These are phyloP conservation scores for Cherax quadricarinatus DNA, from an alignment of 1,140 invertebrate genomes.

Conservation along the genomic window DNA sequence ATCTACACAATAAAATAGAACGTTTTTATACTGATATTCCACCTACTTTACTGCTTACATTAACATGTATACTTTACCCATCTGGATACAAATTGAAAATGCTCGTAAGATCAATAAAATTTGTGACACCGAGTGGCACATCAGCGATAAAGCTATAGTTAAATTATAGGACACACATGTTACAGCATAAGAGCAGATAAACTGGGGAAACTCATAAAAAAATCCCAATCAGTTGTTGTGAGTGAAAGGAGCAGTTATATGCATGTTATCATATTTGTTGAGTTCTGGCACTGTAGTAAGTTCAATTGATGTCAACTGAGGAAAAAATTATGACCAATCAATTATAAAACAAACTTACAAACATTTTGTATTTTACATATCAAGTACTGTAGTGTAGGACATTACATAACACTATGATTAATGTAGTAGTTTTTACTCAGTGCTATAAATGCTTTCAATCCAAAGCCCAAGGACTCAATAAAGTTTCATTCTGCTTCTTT, in stretches of 20 bases:
- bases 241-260: no score
- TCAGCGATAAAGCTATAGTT: no score
- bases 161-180: no score
- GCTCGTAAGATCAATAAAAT: no score
- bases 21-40: background rate
- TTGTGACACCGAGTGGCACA: no score
- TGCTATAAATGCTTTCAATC: background rate
- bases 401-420: background rate
- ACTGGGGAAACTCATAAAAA: no score
- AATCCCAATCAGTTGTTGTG: no score
- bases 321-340: background rate
- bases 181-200: no score
- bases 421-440: background rate
- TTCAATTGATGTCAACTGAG: background rate
- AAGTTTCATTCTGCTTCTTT: slow-evolving; percentile 27
- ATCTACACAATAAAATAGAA: background rate
- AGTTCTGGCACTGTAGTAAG: no score
- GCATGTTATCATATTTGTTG: no score
- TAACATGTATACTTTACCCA: background rate
- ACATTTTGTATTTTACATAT: background rate
- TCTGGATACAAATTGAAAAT: background rate
- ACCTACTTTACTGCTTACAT: background rate
- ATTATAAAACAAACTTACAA: background rate
- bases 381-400: background rate
- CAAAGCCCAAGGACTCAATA: background rate